Percentiles rank a stretch among this genome's conserved stretches.
These are phyloP conservation scores for Amblyopsis rosae DNA, from an alignment of 2,113 vertebrate genomes.

Conservation along the genomic window DNA sequence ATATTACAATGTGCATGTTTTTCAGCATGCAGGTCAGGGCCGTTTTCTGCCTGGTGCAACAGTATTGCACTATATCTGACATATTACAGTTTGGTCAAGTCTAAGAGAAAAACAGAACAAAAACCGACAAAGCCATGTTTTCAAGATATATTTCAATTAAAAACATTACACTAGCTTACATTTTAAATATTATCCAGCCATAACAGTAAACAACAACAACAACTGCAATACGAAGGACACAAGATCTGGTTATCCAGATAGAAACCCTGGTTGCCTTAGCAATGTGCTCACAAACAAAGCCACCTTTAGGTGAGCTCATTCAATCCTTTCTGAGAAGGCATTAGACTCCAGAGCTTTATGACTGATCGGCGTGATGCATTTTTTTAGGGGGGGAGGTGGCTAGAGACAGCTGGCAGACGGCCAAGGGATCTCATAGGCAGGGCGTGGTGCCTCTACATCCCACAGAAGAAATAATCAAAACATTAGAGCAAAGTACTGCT, in stretches of 20 bases:
- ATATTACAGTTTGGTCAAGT: too few relatives aligned
- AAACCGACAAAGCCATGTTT: too few relatives aligned
- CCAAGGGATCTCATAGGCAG: conserved; percentile 36
- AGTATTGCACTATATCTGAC: too few relatives aligned
- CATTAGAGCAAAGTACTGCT: conserved; percentile 44
- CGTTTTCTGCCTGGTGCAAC: too few relatives aligned
- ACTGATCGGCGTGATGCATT: not conserved
- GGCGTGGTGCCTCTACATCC: conserved; percentile 45
- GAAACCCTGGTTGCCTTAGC: not conserved
- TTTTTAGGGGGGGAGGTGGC: conserved; percentile 2
- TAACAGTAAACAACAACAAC: too few relatives aligned
- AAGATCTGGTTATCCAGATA: not conserved
- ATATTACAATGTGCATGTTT: too few relatives aligned
- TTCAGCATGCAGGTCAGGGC: too few relatives aligned
- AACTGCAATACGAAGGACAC: too few relatives aligned
- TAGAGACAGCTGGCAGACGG: conserved; percentile 37
- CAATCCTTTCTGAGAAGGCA: not conserved
- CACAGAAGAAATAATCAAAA: conserved; percentile 39
- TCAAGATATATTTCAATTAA: too few relatives aligned
- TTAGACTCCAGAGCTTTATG: not conserved
- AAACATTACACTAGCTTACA: too few relatives aligned
- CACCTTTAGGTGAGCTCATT: not conserved
- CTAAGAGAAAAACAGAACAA: too few relatives aligned
- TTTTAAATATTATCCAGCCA: too few relatives aligned
- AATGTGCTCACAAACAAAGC: not conserved